phyloP scores from a whole-genome alignment of 2,113 vertebrate genomes.

The Tor tambroides region DNA sequence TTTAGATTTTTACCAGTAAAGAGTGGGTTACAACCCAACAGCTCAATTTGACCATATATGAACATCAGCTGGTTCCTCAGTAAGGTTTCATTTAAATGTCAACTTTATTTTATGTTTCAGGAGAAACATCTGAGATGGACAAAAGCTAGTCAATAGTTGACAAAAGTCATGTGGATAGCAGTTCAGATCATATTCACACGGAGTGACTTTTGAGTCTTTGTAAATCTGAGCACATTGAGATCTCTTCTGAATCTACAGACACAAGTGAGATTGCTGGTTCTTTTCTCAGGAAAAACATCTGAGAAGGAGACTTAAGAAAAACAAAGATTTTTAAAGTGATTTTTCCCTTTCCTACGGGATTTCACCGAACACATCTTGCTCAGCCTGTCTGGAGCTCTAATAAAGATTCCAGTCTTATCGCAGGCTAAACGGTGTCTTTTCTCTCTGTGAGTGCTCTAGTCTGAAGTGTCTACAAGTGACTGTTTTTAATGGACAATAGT shows the following conservation, averaged over 20 bases:
- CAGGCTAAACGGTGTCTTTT: background rate
- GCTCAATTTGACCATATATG: slow-evolving; percentile 5
- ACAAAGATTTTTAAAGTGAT: background rate
- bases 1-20: background rate
- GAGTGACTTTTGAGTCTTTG: background rate
- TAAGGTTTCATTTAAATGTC: background rate
- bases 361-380: background rate
- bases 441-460: background rate
- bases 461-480: slow-evolving; percentile 11
- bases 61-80: background rate
- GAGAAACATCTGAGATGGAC: background rate
- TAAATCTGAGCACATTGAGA: background rate
- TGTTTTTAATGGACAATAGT: slow-evolving; percentile 21
- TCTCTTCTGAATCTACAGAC: background rate
- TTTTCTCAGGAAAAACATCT: background rate
- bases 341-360: background rate
- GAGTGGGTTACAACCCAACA: background rate
- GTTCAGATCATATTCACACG: background rate
- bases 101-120: background rate
- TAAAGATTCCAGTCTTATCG: slow-evolving; percentile 4
- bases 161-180: background rate
- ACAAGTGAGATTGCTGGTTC: background rate
- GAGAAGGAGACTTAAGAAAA: background rate
- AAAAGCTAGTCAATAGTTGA: background rate
- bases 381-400: background rate